A percentile compares a stretch with the other conserved stretches of the same genome.
These are phyloP conservation scores for Mechanitis messenoides DNA, from an alignment of 2,888 invertebrate genomes.

Conservation along the genomic window DNA sequence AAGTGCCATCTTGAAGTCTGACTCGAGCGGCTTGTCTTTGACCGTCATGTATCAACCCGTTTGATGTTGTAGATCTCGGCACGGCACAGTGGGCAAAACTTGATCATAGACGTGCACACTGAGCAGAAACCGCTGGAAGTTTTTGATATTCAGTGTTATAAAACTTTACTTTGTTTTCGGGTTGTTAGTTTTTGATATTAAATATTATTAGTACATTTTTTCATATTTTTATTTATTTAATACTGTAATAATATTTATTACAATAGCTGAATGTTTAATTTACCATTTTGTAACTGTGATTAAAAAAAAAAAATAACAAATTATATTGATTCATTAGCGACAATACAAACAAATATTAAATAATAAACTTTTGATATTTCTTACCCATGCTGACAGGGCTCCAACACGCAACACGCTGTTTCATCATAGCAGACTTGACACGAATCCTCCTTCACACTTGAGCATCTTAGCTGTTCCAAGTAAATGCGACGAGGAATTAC, in stretches of 20 bases:
- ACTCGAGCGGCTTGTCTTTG: not conserved
- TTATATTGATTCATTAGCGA: no score
- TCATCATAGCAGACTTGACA: constrained; percentile 93
- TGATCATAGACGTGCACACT: constrained; percentile 84
- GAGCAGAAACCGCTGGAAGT: constrained; percentile 88
- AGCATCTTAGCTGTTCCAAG: constrained; percentile 82
- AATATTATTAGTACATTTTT: not conserved
- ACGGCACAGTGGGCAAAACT: constrained; percentile 93
- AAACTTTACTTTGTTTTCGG: not conserved
- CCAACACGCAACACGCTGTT: constrained; percentile 82
- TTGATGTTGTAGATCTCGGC: constrained; percentile 45
- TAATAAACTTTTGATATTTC: constrained; percentile 1
- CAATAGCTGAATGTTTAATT: no score
- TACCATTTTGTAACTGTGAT: no score
- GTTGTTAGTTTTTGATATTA: not conserved
- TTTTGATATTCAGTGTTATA: not conserved
- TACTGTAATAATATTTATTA: no score
- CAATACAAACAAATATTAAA: not conserved
- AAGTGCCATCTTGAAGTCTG: not conserved
- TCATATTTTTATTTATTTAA: no score
- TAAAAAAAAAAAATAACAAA: no score
- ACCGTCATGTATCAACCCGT: constrained; percentile 41
- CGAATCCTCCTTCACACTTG: constrained; percentile 87
- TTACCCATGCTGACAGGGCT: constrained; percentile 91
- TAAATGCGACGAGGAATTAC: constrained; percentile 89